These are phyloP conservation scores for Desoria tigrina DNA, from an alignment of 2,888 invertebrate genomes.

Conservation along the genomic window DNA sequence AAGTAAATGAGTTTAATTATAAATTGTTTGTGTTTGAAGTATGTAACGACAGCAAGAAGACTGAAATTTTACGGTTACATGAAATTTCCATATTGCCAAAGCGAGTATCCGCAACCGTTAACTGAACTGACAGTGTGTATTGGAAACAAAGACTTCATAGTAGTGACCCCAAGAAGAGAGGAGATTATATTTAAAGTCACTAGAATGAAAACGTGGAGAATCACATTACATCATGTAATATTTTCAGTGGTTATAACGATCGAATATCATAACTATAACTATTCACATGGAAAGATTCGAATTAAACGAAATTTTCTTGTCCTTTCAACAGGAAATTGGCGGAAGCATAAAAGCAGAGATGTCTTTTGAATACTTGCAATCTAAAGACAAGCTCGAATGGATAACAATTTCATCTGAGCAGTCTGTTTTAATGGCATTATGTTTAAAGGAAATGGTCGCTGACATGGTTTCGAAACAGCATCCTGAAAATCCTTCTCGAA, in stretches of 20 bases:
- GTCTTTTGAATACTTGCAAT: conserved; percentile 92
- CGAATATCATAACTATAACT: no score
- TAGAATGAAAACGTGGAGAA: conserved; percentile 95
- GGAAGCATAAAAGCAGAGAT: conserved; percentile 63
- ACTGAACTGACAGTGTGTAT: conserved; percentile 74
- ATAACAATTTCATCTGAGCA: conserved; percentile 86
- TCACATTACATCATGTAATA: conserved; percentile 79
- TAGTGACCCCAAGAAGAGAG: conserved; percentile 58
- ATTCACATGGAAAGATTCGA: no score
- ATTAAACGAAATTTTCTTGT: conserved; percentile 22
- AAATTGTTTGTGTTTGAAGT: conserved; percentile 64
- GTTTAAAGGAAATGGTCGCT: conserved; percentile 92
- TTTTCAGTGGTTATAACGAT: not conserved
- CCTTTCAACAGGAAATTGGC: conserved; percentile 43
- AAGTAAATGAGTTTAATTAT: not conserved
- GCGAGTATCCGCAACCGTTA: conserved; percentile 74
- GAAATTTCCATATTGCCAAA: conserved; percentile 72
- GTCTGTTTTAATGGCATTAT: conserved; percentile 93
- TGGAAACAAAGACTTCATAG: conserved; percentile 81
- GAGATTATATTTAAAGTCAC: conserved; percentile 91
- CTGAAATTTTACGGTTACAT: conserved; percentile 88
- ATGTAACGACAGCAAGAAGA: conserved; percentile 76
- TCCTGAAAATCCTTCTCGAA: conserved; percentile 55
- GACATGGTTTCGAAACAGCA: conserved; percentile 78
- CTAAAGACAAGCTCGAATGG: conserved; percentile 90